Percentiles rank a stretch among this genome's conserved stretches.
Conservation (phyloP, 2,888 invertebrate species). For the Anthophora plumipes region DNA sequence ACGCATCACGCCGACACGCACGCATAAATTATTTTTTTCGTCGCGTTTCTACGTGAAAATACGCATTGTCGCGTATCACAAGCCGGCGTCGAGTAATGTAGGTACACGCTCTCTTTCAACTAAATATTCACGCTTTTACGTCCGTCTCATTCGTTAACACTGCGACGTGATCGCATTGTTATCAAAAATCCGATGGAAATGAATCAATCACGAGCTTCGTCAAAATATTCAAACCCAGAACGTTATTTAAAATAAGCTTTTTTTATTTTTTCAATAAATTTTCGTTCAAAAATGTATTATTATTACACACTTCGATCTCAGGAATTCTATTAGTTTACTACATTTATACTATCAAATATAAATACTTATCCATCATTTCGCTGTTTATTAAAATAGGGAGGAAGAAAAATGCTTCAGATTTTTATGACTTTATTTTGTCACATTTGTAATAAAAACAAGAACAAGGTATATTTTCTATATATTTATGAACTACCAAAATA, state of each 20-base stretch:
- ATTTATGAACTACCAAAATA: too few relatives aligned
- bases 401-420: too few relatives aligned
- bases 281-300: too few relatives aligned
- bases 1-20: conserved; percentile 26
- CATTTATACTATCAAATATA: too few relatives aligned
- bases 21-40: conserved; percentile 67
- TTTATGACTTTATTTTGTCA: too few relatives aligned
- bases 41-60: conserved; percentile 39
- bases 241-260: background rate
- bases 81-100: conserved; percentile 10
- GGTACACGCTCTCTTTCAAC: background rate
- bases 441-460: too few relatives aligned
- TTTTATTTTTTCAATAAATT: too few relatives aligned
- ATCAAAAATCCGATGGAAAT: background rate
- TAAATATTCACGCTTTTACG: conserved; percentile 49
- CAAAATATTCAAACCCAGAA: background rate
- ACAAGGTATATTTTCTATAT: too few relatives aligned
- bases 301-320: too few relatives aligned
- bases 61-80: conserved; percentile 38
- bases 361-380: too few relatives aligned
- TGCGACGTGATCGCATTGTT: conserved; percentile 31
- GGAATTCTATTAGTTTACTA: too few relatives aligned
- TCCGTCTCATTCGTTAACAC: conserved; percentile 31
- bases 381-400: too few relatives aligned
- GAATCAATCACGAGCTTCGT: background rate